Base-by-base conservation (phyloP, 2,888 invertebrate species). In the Troides helena region DNA sequence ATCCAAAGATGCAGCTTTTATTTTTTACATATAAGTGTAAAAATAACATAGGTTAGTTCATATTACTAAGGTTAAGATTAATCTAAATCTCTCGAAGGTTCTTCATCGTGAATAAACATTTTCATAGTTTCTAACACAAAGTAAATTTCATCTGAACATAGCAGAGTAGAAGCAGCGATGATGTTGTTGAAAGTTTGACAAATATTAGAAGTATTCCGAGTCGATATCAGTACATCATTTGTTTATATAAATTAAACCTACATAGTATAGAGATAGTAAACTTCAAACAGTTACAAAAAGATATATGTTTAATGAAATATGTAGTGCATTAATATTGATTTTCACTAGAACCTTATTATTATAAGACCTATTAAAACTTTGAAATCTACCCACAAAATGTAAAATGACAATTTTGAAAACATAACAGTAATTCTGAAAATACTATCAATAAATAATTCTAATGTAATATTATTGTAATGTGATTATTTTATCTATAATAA, bases 1-100 rank as follows among this genome's bases (percentile, higher is more conserved):
- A 85, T 85, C 90, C 90, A 91, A 91, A 90, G 91, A 91, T 81
- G 81, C 90, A 87, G 87, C 85, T 89, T 88, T 90, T 90, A 88
- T 89, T 90, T 90, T 53, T 90, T 88, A 89, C 82, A 75, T 74
- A 65, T 86, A 85, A 83, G 78, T 84, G 82, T 86, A 85, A 83
- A 85, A 79, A 80, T 78, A 77, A 76, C 74, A 79, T 61, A 78
- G 71, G 69, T 87, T 86, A 87, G 86, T 83, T 76, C 79, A 79
- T 85, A 86, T 78, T 78, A 82, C 60, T 85, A 83, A 82, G 78
- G 75, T 78, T 79, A 73, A 72, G 71, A 74, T 73, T 75, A 76
- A 77, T 74, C 62, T n/a, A 25, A 69, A 62, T 21, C 30, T 63
- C n/a, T n/a, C 8, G 53, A n/a, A 53, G 8, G 53, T n/a, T 18